Conservation (phyloP, 2,797 vertebrate species). For the Poecilia velifera region DNA sequence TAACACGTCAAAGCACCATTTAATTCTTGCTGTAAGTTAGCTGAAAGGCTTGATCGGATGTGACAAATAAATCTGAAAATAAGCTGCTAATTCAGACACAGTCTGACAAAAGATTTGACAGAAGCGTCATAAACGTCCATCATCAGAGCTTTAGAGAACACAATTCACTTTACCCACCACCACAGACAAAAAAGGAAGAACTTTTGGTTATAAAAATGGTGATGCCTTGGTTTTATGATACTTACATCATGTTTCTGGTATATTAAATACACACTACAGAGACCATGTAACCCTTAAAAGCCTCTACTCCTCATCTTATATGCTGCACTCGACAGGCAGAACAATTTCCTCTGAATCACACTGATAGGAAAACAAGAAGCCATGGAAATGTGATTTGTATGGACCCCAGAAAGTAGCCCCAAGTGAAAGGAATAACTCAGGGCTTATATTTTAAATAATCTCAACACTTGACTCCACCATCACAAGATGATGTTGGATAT, state of each 20-base stretch:
- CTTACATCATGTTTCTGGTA: not conserved
- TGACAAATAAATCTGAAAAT: not conserved
- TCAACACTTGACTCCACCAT: conserved; percentile 27
- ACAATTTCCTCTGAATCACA: conserved; percentile 53
- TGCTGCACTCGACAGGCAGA: conserved; percentile 52
- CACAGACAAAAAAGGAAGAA: not conserved
- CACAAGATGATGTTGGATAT: conserved; percentile 17
- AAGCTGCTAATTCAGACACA: not conserved
- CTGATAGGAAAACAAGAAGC: conserved; percentile 48
- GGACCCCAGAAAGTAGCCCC: conserved; percentile 33
- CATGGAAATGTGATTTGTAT: conserved; percentile 62
- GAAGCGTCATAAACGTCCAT: not conserved
- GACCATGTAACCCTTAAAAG: conserved; percentile 37
- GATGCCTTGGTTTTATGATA: conserved; percentile 14
- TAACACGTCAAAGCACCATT: not conserved
- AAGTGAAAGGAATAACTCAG: conserved; percentile 49
- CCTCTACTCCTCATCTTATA: conserved; percentile 56
- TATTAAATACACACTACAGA: conserved; percentile 28
- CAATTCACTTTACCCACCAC: not conserved
- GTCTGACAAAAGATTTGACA: not conserved
- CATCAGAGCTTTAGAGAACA: not conserved
- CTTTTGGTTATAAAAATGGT: too few species aligned
- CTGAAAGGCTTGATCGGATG: not conserved
- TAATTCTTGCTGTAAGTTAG: not conserved
- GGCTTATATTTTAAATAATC: conserved; percentile 38